Evolutionary conservation across 2,888 invertebrate species (phyloP).

Genomic region (Diarsia mendica): DNA sequence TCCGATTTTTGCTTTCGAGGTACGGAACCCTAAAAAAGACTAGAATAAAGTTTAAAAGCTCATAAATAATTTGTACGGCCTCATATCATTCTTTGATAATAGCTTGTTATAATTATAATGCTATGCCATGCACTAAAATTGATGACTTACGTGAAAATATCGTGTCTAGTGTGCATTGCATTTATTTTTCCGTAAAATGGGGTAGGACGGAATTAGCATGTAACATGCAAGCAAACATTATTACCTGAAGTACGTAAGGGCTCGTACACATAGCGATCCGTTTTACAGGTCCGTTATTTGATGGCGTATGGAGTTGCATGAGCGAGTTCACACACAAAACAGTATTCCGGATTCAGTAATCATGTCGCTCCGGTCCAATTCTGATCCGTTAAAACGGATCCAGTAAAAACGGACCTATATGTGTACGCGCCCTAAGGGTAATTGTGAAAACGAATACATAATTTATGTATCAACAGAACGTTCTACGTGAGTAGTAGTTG

Average conservation of each 20-base stretch:
- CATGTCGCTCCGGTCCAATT: too few species aligned
- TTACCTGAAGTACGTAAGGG: slow-evolving; percentile 23
- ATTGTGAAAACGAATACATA: slow-evolving; percentile 33
- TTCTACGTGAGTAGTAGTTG: slow-evolving; percentile 7
- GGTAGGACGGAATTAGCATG: slow-evolving; percentile 4
- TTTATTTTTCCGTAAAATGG: slow-evolving; percentile 23
- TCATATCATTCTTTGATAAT: slow-evolving; percentile 1
- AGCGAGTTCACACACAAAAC: too few species aligned
- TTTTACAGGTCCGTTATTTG: too few species aligned
- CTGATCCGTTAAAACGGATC: too few species aligned
- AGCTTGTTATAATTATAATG: slow-evolving; percentile 19
- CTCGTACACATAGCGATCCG: too few species aligned
- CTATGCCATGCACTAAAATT: slow-evolving; percentile 11
- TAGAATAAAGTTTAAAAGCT: background rate
- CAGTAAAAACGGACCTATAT: too few species aligned
- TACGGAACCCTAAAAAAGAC: too few species aligned
- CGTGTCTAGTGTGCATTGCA: slow-evolving; percentile 20
- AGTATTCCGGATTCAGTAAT: too few species aligned
- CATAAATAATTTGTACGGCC: background rate
- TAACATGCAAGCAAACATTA: slow-evolving; percentile 38
- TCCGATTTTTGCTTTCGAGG: too few species aligned
- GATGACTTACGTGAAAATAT: slow-evolving; percentile 10
- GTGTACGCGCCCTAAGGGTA: too few species aligned
- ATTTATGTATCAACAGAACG: slow-evolving; percentile 18
- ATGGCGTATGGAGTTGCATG: too few species aligned